Evolutionary conservation across 2,113 vertebrate species (phyloP).

Genomic region (Lates calcarifer): DNA sequence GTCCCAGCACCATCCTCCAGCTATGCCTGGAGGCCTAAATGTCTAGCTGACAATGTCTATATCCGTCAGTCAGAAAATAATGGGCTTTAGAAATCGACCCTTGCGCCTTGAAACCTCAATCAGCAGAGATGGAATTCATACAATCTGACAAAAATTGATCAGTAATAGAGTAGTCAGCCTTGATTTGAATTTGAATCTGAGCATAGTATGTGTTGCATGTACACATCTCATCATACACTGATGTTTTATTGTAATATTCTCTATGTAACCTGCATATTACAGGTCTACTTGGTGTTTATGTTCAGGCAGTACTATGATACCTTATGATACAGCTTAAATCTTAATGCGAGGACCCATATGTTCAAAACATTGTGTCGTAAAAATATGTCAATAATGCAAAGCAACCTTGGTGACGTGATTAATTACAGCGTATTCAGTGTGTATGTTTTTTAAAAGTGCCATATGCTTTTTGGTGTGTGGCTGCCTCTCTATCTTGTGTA

Average conservation of each 20-base stretch:
- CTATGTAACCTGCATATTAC: not conserved
- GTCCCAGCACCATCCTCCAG: slow-evolving; percentile 69
- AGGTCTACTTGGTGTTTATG: not conserved
- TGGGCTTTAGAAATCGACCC: slow-evolving; percentile 75
- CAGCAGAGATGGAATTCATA: slow-evolving; percentile 61
- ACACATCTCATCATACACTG: not conserved
- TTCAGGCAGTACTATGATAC: not conserved
- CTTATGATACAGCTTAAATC: slow-evolving; percentile 13
- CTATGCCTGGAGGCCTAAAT: slow-evolving; percentile 75
- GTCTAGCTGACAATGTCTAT: slow-evolving; percentile 78
- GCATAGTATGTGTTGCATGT: slow-evolving; percentile 18
- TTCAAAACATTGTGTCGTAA: slow-evolving; percentile 8
- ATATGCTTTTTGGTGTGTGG: slow-evolving; percentile 32
- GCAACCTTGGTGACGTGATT: slow-evolving; percentile 49
- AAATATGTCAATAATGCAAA: slow-evolving; percentile 47
- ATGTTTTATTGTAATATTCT: not conserved
- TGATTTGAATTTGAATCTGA: slow-evolving; percentile 33
- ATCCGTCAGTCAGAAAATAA: slow-evolving; percentile 77
- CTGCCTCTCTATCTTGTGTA: slow-evolving; percentile 23
- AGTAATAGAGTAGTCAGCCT: slow-evolving; percentile 52
- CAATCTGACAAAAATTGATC: slow-evolving; percentile 70
- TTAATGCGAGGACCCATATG: slow-evolving; percentile 1
- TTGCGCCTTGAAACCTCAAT: slow-evolving; percentile 66
- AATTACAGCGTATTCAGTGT: slow-evolving; percentile 46
- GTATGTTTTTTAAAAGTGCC: slow-evolving; percentile 57